Evolutionary conservation across 1,140 invertebrate species (phyloP), one percentile per base, ranked within the genome.

Genomic region (Melitaea cinxia): DNA sequence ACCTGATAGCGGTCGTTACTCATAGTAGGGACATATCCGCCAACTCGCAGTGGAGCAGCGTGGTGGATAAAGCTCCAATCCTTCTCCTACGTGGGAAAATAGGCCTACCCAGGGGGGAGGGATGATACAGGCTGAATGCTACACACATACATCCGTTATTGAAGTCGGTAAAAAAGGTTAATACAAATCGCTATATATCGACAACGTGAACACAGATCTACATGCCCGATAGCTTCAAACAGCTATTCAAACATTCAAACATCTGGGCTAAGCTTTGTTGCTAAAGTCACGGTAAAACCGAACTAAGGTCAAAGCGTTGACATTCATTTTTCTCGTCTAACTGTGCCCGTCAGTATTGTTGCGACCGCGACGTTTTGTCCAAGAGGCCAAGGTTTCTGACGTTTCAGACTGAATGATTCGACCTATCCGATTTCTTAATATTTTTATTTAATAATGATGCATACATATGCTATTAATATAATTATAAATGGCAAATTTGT

Each of bases 301-400:
- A 53, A 70, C 70, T 70, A 67, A 72, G 71, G 73, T 77, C 78
- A 71, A 62, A 59, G 37, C 61, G 78, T 70, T 78, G 74, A 74
- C 73, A 78, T 74, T 65, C 74, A 80, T 82, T 82, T 82, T 80
- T 82, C 78, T 78, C 76, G 70, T 78, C 68, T 83, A 83, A 83
- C 80, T 80, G 80, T 77, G 58, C 68, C 47, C 71, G 73, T 80
- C 77, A 75, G 64, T 47, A 70, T 80, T 78, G 73, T 78, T 73
- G 66, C 54, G 52, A 17, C 35, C 62, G 65, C 52, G 64, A 55
- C 55, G 59, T 58, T 73, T 75, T 75, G 65, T 68, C 71, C 49
- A 57, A 68, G 63, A 49, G 60, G 56, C 49, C 33, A 28, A 17
- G 19, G 14, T 42, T 59, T 58, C 17, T 33, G 42, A 23, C 50